phyloP scores from a whole-genome alignment of 2,888 invertebrate genomes.

The Cepaea hortensis region DNA sequence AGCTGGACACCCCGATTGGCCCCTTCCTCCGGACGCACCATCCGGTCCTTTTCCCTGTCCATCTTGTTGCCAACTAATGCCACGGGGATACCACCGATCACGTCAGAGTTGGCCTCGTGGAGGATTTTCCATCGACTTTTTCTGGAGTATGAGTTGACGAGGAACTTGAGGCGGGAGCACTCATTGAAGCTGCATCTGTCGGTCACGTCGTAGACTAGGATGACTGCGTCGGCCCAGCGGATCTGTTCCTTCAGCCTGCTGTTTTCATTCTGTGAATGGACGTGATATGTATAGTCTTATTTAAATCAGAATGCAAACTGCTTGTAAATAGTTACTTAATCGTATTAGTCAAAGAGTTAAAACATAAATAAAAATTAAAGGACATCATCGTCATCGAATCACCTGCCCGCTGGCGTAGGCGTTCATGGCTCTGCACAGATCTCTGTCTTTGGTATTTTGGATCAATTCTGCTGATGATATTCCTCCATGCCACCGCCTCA shows the following conservation, averaged over 20 bases:
- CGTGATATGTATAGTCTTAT: not conserved
- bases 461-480: no score
- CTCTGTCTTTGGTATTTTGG: no score
- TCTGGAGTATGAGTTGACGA: constrained; percentile 70
- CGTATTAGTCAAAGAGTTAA: no score
- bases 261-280: constrained; percentile 63
- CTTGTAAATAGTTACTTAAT: no score
- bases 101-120: constrained; percentile 28
- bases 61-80: constrained; percentile 89
- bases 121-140: constrained; percentile 48
- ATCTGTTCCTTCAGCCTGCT: constrained; percentile 84
- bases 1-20: constrained; percentile 58
- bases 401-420: no score
- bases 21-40: constrained; percentile 78
- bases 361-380: no score
- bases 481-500: no score
- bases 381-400: no score
- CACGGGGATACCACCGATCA: constrained; percentile 79
- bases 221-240: constrained; percentile 91
- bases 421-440: no score
- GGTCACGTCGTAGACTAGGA: constrained; percentile 90
- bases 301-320: no score
- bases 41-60: constrained; percentile 87
- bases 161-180: constrained; percentile 67
- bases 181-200: constrained; percentile 88